Evolutionary conservation across 2,113 vertebrate genomes (phyloP).

Genomic region (Phrynosoma platyrhinos): DNA sequence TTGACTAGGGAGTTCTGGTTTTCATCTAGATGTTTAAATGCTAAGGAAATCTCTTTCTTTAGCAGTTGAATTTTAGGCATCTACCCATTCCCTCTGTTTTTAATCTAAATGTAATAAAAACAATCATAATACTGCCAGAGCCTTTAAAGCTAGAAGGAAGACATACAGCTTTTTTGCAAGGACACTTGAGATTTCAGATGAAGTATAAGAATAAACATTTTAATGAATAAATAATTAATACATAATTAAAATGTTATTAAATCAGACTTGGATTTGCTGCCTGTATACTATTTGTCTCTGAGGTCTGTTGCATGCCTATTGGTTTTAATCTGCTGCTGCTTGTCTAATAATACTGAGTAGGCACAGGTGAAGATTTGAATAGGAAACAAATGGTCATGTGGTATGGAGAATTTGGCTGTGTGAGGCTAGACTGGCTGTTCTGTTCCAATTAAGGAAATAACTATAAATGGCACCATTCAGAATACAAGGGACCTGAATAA

Average conservation of each 20-base stretch:
- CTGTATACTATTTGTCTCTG: conserved; percentile 20
- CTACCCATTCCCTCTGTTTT: neutral
- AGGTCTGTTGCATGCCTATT: conserved; percentile 35
- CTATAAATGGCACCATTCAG: neutral
- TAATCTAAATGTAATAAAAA: conserved; percentile 48
- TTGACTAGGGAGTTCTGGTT: too few species aligned
- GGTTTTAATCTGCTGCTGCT: neutral
- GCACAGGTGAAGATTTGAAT: neutral
- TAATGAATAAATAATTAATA: conserved; percentile 75
- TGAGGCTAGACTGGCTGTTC: neutral
- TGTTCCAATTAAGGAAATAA: neutral
- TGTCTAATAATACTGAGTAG: neutral
- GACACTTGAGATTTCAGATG: conserved; percentile 58
- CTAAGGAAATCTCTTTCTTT: conserved; percentile 1
- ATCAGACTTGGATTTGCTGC: conserved; percentile 55
- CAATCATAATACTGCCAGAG: neutral
- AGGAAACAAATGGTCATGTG: neutral
- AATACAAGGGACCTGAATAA: neutral
- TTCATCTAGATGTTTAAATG: neutral
- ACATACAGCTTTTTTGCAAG: conserved; percentile 27
- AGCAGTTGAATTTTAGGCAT: neutral
- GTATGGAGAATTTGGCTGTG: neutral
- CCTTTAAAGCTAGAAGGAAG: conserved; percentile 36
- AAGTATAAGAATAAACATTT: conserved; percentile 63
- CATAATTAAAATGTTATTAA: conserved; percentile 74